Conservation (phyloP, 2,113 vertebrate species). For the Eulemur macaco region DNA sequence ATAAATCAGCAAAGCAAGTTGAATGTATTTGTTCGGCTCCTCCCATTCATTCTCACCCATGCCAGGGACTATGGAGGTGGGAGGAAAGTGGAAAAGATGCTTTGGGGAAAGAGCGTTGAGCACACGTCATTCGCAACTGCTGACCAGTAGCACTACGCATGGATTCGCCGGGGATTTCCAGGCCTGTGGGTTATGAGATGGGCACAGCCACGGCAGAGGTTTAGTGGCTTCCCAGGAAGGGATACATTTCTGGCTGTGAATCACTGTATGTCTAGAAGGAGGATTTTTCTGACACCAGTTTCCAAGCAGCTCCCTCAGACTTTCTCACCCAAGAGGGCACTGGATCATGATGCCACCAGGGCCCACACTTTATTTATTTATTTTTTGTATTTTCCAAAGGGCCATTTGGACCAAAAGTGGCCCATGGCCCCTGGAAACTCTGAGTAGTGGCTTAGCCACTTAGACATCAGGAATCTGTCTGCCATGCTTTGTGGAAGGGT, state of each 20-base stretch:
- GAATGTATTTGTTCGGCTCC: background rate
- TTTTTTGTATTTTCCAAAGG: slow-evolving; percentile 41
- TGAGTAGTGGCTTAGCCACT: background rate
- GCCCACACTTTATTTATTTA: background rate
- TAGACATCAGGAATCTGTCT: background rate
- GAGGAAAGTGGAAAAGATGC: background rate
- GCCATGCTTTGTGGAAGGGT: background rate
- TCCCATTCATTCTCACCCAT: background rate
- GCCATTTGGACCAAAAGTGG: background rate
- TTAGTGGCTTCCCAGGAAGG: background rate
- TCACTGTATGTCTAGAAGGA: background rate
- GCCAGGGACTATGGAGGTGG: background rate
- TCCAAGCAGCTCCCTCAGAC: background rate
- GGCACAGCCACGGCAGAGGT: background rate
- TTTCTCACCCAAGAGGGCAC: background rate
- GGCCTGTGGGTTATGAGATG: background rate
- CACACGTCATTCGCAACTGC: background rate
- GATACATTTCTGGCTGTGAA: background rate
- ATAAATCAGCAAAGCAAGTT: background rate
- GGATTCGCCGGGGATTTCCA: background rate
- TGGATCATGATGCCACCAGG: background rate
- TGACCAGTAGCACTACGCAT: rapidly evolving
- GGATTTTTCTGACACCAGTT: background rate
- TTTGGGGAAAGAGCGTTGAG: background rate
- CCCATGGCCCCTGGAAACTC: background rate